Base-by-base conservation (phyloP, 1,140 invertebrate genomes). In the Brachionus calyciflorus region DNA sequence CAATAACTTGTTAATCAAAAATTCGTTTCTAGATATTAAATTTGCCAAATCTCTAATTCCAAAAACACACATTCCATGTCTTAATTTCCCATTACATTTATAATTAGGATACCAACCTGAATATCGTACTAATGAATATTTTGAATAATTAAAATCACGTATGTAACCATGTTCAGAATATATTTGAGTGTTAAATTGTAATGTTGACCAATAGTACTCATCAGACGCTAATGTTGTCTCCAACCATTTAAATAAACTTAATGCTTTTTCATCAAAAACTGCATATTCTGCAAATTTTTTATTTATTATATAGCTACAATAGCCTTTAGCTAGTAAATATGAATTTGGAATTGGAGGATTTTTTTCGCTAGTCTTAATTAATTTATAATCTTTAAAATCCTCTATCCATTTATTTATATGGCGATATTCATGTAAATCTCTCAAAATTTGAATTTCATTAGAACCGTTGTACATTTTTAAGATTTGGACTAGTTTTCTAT, bases 1-100 rank as follows among this genome's bases (percentile, higher is more conserved):
- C 75, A 81, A 78, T 68, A 85, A 82, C 75, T 85, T 85, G 78
- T 85, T 85, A 44, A 80, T 81, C 76, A 84, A 81, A 12, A 84
- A 55, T 60, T 82, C 77, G n/a, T 55, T 78, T 37, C 79, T 30
- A 9, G 46, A 24, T 0, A 49, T 49, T 0, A 84, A 44, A 19
- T 76, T 51, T 5, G 78, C 78, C 53, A 84, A 70, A 78, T 84
- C 83, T 12, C 57, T 78, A 26, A 79, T 73, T 12, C 79, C 78
- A 37, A 82, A 80, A n/a, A 82, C 80, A 76, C 82, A 83, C 0
- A 83, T 78, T 26, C 78, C 76, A 51, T 81, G 49, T 41, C 53
- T 17, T 14, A 19, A 44, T 48, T 28, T 33, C 3, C 75, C 75
- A 28, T 63, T 28, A 46, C 75, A 77, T 7, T 63, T 48, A 41